Conservation (phyloP, 2,888 invertebrate species). For the Lacanobia wlatinum region DNA sequence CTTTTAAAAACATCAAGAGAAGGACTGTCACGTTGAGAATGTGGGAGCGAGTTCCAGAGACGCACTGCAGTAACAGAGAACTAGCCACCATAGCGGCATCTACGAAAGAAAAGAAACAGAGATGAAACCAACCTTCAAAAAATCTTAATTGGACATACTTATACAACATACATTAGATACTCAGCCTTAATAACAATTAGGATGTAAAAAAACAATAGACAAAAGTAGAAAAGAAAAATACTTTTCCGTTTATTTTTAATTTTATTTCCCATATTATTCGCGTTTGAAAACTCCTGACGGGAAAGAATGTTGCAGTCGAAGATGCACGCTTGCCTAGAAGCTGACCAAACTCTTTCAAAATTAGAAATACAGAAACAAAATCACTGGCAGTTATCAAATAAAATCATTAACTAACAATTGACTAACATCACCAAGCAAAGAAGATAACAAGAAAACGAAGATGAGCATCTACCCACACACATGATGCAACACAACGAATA, state of each 20-base stretch:
- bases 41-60: no score
- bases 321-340: no score
- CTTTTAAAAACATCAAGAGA: no score
- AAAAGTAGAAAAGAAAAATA: no score
- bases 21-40: no score
- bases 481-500: constrained; percentile 58
- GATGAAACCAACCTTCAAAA: neutral
- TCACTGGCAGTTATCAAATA: neutral
- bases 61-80: no score
- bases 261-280: no score
- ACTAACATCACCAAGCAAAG: neutral
- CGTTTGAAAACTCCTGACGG: no score
- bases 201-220: no score
- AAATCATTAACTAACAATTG: neutral
- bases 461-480: constrained; percentile 24
- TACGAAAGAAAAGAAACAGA: neutral
- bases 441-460: constrained; percentile 21
- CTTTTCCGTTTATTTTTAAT: no score
- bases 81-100: no score
- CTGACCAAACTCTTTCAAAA: neutral
- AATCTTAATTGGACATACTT: neutral
- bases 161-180: neutral
- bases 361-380: neutral
- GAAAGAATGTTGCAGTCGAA: no score
- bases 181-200: neutral